Evolutionary conservation across 1,140 invertebrate species (phyloP).

Genomic region (Formica exsecta): DNA sequence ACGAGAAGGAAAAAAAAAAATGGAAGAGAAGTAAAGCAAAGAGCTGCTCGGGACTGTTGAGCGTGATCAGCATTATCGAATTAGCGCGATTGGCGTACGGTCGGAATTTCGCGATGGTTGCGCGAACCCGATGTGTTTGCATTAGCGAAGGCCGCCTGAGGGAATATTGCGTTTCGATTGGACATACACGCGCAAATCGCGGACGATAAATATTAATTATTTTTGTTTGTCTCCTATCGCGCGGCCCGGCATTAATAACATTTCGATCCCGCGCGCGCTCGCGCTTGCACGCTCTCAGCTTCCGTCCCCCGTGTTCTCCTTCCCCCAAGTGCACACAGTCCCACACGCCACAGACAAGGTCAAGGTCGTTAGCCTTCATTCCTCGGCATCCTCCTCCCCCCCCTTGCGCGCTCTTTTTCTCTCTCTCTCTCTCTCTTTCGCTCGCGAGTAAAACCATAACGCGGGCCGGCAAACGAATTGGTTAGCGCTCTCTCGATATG

Average conservation of each 20-base stretch:
- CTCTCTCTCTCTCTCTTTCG: constrained; percentile 33
- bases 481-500: constrained; percentile 69
- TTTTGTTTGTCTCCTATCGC: constrained; percentile 86
- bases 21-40: constrained; percentile 24
- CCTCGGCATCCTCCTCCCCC: constrained; percentile 68
- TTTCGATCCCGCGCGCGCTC: constrained; percentile 77
- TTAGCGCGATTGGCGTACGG: constrained; percentile 81
- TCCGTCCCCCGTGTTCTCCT: constrained; percentile 2
- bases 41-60: constrained; percentile 74
- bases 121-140: constrained; percentile 69
- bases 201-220: constrained; percentile 87
- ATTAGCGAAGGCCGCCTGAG: constrained; percentile 68
- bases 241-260: constrained; percentile 86
- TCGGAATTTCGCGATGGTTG: constrained; percentile 81
- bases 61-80: constrained; percentile 85
- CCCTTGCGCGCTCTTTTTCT: neutral
- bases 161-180: constrained; percentile 83
- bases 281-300: constrained; percentile 32
- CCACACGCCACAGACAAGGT: constrained; percentile 78
- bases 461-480: constrained; percentile 78
- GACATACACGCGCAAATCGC: constrained; percentile 84
- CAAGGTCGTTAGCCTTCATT: constrained; percentile 81
- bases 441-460: constrained; percentile 72
- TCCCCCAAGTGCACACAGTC: constrained; percentile 42
- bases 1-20: constrained; percentile 34